Base-by-base conservation (phyloP, 2,888 invertebrate species). In the Tetramorium bicarinatum region DNA sequence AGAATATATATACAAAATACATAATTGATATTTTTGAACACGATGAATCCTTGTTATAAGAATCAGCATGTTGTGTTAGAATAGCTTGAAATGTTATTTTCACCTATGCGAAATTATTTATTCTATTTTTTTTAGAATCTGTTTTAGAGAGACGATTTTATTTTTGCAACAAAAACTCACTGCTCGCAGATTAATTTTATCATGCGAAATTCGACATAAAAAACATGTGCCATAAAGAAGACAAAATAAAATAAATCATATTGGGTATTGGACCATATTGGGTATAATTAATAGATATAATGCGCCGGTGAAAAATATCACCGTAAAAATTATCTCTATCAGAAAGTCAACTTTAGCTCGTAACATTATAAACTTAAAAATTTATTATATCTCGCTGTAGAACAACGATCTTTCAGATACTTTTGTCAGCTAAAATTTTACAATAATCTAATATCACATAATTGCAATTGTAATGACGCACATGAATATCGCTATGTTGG, bases 51-150 rank as follows among this genome's bases (percentile, higher is more conserved):
- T 13, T 59, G 59, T 13, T 34, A 18, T 54, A 44, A 21, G 38
- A 47, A 71, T 79, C 79, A 79, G 25, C 21, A 47, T 15, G 69
- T 11, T 59, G 69, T 71, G 47, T 47, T 47, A 18, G 38, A 47
- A 11, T 34, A 34, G 21, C 38, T 72, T 79, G 47, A 79, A 79
- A 79, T 79, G 61, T 79, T 79, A 71, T 61, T 49, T 79, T 61
- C 47, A 47, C n/a, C 34, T 47, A 47, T 38, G 15, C 34, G 6
- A 47, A 59, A 72, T 25, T 79, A 72, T 79, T 79, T 38, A 72
- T 72, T 13, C 47, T 4, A 21, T 25, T 72, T 61, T n/a, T 72
- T 79, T 72, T 72, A 59, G 47, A 79, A 72, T 38, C 47, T 29
- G 29, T 34, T 34, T 34, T 34, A 34, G 47, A 18, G 25, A 72